Conservation (phyloP, 1,140 invertebrate genomes). For the Agrypnia vestita region DNA sequence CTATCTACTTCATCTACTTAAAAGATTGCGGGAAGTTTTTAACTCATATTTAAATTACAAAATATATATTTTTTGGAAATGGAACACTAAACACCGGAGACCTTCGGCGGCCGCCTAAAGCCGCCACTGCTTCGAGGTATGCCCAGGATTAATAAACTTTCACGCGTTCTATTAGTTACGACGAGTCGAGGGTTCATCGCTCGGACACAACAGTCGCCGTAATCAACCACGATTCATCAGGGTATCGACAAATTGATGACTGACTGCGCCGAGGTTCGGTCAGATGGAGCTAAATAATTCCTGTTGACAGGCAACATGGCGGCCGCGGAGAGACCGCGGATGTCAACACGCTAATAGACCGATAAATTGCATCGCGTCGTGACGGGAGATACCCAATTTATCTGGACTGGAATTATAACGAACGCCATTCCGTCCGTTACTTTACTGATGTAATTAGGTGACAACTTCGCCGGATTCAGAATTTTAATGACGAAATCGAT, state of each 20-base stretch:
- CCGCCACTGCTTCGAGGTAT: too few relatives aligned
- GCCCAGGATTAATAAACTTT: too few relatives aligned
- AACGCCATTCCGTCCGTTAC: neutral
- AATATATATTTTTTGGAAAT: too few relatives aligned
- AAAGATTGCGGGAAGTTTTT: too few relatives aligned
- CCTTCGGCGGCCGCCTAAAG: too few relatives aligned
- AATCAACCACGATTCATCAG: slow-evolving; percentile 11
- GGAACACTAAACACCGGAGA: too few relatives aligned
- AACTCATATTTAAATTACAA: too few relatives aligned
- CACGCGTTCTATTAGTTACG: too few relatives aligned
- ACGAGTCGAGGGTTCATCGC: neutral
- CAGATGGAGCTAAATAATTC: slow-evolving; percentile 1
- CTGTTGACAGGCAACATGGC: slow-evolving; percentile 26
- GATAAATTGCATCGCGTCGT: slow-evolving; percentile 13
- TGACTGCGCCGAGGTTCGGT: neutral
- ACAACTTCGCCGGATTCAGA: neutral
- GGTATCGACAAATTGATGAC: slow-evolving; percentile 9
- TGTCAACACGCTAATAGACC: slow-evolving; percentile 33
- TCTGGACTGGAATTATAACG: neutral
- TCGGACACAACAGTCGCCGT: neutral
- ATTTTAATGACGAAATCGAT: too few relatives aligned
- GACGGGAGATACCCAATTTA: slow-evolving; percentile 1
- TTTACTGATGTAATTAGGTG: neutral
- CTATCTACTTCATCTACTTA: too few relatives aligned
- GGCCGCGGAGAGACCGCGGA: slow-evolving; percentile 7